Evolutionary conservation across 2,888 invertebrate genomes (phyloP).

Genomic region (Drosophila dives): DNA sequence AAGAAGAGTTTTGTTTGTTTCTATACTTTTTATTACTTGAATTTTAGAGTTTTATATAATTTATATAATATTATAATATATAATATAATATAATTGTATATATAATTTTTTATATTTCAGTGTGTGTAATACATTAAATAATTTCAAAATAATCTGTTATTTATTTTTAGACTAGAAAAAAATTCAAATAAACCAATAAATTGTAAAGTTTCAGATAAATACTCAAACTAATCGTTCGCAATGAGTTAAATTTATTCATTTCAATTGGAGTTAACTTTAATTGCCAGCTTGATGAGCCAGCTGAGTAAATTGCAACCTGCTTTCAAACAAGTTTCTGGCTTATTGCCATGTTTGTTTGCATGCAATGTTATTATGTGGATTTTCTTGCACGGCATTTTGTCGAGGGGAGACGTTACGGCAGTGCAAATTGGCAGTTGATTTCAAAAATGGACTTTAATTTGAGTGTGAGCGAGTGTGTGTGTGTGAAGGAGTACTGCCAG

Average conservation of each 20-base stretch:
- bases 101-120: background rate
- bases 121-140: background rate
- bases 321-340: conserved; percentile 59
- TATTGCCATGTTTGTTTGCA: conserved; percentile 69
- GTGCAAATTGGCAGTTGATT: conserved; percentile 76
- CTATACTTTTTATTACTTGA: background rate
- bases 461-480: conserved; percentile 51
- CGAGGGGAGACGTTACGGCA: conserved; percentile 19
- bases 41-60: background rate
- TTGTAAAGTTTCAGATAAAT: background rate
- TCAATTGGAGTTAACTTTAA: background rate
- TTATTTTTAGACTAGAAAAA: background rate
- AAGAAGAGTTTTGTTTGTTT: background rate
- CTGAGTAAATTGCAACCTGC: conserved; percentile 44
- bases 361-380: conserved; percentile 65
- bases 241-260: background rate
- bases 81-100: too few relatives aligned
- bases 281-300: background rate
- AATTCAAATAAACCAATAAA: background rate
- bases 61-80: too few relatives aligned
- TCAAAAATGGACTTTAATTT: conserved; percentile 74
- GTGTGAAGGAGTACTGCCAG: conserved; percentile 14
- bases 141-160: background rate
- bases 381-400: conserved; percentile 31
- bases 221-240: background rate